A percentile compares a stretch with the other conserved stretches of the same genome.
These are phyloP conservation scores for Ligdia adustata DNA, from an alignment of 2,888 invertebrate genomes.

Conservation along the genomic window DNA sequence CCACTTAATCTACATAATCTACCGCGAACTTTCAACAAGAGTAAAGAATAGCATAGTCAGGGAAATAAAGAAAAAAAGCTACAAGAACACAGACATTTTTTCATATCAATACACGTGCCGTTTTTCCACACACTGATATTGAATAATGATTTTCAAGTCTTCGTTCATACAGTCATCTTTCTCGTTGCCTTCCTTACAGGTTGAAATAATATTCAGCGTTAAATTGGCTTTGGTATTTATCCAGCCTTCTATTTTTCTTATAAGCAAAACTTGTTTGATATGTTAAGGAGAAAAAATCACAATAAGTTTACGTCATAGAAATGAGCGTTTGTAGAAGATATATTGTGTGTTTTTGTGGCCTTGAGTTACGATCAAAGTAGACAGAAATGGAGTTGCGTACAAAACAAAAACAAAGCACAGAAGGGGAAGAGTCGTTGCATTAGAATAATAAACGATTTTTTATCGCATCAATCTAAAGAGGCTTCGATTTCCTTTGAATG, in stretches of 20 bases:
- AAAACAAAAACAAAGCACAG: conserved; percentile 22
- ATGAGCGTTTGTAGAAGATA: conserved; percentile 6
- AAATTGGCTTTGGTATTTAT: too few relatives aligned
- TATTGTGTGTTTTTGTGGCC: conserved; percentile 2
- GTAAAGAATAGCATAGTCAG: neutral
- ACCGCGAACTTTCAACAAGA: conserved; percentile 21
- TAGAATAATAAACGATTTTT: conserved; percentile 45
- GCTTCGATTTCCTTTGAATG: conserved; percentile 40
- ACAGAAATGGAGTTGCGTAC: neutral
- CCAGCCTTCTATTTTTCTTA: too few relatives aligned
- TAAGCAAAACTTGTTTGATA: too few relatives aligned
- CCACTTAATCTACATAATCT: conserved; percentile 35
- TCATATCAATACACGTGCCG: too few relatives aligned
- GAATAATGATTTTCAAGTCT: too few relatives aligned
- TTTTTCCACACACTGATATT: too few relatives aligned
- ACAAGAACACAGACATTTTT: too few relatives aligned
- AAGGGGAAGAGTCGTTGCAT: conserved; percentile 29
- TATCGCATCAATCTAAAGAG: conserved; percentile 48
- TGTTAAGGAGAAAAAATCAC: neutral
- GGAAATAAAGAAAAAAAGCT: too few relatives aligned
- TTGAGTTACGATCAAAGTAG: neutral
- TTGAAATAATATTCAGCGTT: too few relatives aligned
- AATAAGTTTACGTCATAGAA: neutral
- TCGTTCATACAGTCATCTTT: too few relatives aligned
- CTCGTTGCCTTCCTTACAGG: too few relatives aligned